A percentile compares a stretch with the other conserved stretches of the same genome.
Conservation (phyloP, 2,113 vertebrate genomes). For the Semnornis frantzii region DNA sequence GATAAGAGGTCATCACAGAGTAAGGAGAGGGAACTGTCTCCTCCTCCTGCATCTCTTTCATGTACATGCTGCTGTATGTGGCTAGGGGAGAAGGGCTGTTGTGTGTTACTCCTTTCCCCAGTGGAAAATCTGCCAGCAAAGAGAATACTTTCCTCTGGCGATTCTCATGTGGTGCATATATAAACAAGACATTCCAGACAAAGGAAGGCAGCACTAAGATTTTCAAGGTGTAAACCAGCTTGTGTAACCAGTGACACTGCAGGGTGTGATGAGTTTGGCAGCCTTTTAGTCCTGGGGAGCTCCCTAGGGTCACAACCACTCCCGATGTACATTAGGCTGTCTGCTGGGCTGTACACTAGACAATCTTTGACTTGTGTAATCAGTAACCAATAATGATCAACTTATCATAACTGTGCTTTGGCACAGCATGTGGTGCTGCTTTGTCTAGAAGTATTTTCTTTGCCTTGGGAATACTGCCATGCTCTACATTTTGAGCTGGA, state of each 20-base stretch:
- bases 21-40: not conserved
- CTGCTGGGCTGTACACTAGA: not conserved
- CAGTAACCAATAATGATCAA: not conserved
- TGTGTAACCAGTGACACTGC: not conserved
- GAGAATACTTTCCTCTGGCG: accelerated
- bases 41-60: not conserved
- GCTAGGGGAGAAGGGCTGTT: not conserved
- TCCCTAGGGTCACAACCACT: not conserved
- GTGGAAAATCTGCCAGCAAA: not conserved
- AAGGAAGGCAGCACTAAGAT: accelerated
- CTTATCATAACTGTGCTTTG: not conserved
- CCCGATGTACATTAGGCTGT: not conserved
- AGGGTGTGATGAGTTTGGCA: not conserved
- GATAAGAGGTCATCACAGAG: accelerated
- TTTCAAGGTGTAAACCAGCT: not conserved
- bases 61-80: accelerated
- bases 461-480: not conserved
- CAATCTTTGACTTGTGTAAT: not conserved
- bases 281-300: not conserved
- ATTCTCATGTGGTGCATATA: accelerated
- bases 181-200: not conserved
- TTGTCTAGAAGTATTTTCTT: not conserved
- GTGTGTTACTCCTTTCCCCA: not conserved
- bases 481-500: not conserved
- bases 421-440: not conserved